Evolutionary conservation across 2,113 vertebrate species (phyloP), one percentile per base, ranked within the genome.

Genomic region (Chionodraco myersi): DNA sequence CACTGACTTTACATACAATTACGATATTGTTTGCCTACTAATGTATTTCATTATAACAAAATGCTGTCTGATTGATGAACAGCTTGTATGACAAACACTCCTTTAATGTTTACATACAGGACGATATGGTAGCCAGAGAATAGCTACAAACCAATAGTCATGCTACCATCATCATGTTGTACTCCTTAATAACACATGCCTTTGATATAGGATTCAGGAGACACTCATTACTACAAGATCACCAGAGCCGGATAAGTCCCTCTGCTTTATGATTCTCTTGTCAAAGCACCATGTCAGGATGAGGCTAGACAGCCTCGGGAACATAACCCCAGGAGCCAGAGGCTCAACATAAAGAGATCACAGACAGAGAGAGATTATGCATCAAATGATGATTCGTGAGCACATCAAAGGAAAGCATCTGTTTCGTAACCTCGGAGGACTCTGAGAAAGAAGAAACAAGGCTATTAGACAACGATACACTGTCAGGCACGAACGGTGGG

Each of bases 331-430:
- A 72, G 51, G 67, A 68, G 61, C 57, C 67, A 54, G 68, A 57
- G 69, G 73, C 56, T 72, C 63, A 48, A 69, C 72, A 80, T 88
- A 48, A 78, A 92, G 64, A 80, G 79, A 89, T 88, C 80, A 75
- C 58, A 52, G 53, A 75, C 54, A 54, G 80, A 80, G 52, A 63
- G 62, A 67, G 85, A 85, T 84, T 81, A 83, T 81, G 89, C 91
- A 88, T 90, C 89, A 92, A 80, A 87, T 83, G 49, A 77, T 71
- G 71, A 61, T 67, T 70, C 5, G 1, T 61, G 54, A 56, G 68
- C 45, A 91, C 89, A 90, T 93, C 92, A 91, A 92, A 93, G 80
- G 62, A 59, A 82, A 79, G 70, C 85, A 84, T 89, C 82, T 90
- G 85, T 90, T 87, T 88, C 63, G 26, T 57, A 68, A 87, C 71